Conservation (phyloP, 2,888 invertebrate genomes). For the Napeogenes sylphis region DNA sequence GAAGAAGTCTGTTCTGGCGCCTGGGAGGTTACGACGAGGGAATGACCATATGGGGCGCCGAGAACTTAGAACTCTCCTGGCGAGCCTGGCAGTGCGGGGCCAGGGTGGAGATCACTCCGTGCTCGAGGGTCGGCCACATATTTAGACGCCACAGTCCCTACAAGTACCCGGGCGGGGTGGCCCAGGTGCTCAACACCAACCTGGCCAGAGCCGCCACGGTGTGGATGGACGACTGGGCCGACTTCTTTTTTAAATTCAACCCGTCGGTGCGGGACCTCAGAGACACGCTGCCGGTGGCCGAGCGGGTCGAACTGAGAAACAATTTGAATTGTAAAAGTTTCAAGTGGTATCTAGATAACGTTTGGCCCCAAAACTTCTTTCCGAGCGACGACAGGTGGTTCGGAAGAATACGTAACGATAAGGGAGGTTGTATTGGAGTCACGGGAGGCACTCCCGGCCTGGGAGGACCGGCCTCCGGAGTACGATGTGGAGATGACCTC, state of each 20-base stretch:
- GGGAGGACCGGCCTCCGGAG: constrained; percentile 83
- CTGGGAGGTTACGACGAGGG: constrained; percentile 86
- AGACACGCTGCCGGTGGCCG: constrained; percentile 79
- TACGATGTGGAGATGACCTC: constrained; percentile 79
- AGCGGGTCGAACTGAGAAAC: constrained; percentile 82
- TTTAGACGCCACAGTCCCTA: constrained; percentile 96
- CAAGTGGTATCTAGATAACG: constrained; percentile 94
- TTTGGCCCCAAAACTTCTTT: constrained; percentile 98
- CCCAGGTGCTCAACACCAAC: constrained; percentile 92
- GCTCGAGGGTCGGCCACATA: constrained; percentile 95
- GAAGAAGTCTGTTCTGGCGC: constrained; percentile 90
- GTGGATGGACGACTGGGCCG: constrained; percentile 99
- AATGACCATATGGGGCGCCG: constrained; percentile 97
- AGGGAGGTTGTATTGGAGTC: constrained; percentile 60
- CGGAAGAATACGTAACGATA: constrained; percentile 84
- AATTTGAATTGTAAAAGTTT: constrained; percentile 90
- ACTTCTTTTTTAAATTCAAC: constrained; percentile 93
- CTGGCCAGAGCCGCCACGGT: constrained; percentile 95
- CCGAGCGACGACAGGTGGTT: constrained; percentile 92
- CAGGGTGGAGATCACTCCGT: constrained; percentile 91
- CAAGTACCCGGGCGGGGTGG: constrained; percentile 94
- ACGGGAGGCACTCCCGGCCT: constrained; percentile 78
- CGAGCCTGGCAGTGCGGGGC: constrained; percentile 98
- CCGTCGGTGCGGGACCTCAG: constrained; percentile 79
- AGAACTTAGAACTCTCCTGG: constrained; percentile 98